Evolutionary conservation across 1,140 invertebrate genomes (phyloP).

Genomic region (Vanessa tameamea): DNA sequence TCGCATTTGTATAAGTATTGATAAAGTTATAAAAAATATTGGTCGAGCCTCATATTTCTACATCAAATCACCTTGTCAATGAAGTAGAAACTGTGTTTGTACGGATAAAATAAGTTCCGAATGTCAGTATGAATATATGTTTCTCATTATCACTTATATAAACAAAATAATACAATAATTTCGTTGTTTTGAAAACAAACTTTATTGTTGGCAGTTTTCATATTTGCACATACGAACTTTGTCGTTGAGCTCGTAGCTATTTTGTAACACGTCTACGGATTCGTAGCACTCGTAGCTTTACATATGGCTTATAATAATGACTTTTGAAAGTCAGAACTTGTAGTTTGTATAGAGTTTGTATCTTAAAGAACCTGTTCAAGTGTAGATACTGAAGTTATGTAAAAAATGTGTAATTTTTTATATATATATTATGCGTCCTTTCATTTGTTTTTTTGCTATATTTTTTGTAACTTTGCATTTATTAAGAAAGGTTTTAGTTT

Average conservation of each 20-base stretch:
- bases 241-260: conserved; percentile 14
- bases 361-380: conserved; percentile 4
- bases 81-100: too few relatives aligned
- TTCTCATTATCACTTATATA: neutral
- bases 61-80: too few relatives aligned
- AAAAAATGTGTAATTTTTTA: neutral
- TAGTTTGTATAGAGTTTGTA: conserved; percentile 11
- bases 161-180: conserved; percentile 8
- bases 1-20: too few relatives aligned
- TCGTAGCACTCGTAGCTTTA: conserved; percentile 23
- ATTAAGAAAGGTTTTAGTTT: too few relatives aligned
- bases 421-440: neutral
- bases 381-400: neutral
- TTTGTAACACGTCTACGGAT: conserved; percentile 26
- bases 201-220: conserved; percentile 12
- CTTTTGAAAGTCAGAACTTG: conserved; percentile 30
- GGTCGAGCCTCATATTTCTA: too few relatives aligned
- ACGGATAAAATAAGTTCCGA: neutral
- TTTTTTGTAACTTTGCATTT: too few relatives aligned
- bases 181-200: conserved; percentile 10
- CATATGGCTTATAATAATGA: conserved; percentile 38
- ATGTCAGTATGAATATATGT: conserved; percentile 1
- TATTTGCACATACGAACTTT: conserved; percentile 28
- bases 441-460: too few relatives aligned
- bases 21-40: too few relatives aligned